Percentiles rank a stretch among this genome's conserved stretches.
Conservation (phyloP, 2,797 vertebrate genomes). For the Fratercula arctica region DNA sequence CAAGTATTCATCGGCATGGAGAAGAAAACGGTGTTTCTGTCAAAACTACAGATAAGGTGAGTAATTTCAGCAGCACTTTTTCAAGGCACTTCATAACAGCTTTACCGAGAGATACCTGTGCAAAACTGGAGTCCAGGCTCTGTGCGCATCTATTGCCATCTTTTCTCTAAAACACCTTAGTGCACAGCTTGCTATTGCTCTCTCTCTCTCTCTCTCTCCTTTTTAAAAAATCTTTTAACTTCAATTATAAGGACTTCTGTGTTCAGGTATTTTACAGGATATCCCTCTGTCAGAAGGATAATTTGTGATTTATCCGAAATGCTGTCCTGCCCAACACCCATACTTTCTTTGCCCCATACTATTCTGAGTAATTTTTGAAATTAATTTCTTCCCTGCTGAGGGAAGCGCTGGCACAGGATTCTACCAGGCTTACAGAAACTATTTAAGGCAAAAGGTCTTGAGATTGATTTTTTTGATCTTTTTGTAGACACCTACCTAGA, state of each 20-base stretch:
- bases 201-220: neutral
- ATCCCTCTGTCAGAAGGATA: neutral
- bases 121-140: neutral
- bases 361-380: neutral
- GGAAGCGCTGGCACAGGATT: neutral
- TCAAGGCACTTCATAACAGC: neutral
- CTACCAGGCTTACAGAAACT: neutral
- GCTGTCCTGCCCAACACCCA: neutral
- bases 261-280: neutral
- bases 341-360: neutral
- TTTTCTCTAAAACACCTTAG: neutral
- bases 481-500: neutral
- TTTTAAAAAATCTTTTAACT: neutral
- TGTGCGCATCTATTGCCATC: neutral
- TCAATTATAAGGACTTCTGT: neutral
- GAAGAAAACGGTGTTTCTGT: neutral
- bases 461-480: neutral
- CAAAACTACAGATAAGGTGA: neutral
- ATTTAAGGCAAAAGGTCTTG: neutral
- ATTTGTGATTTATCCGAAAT: neutral
- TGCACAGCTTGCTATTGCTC: neutral
- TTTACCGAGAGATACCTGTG: neutral
- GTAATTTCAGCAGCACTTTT: neutral
- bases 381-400: neutral
- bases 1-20: neutral